Base-by-base conservation (phyloP, 2,797 vertebrate species). In the Aulostomus chinensis region DNA sequence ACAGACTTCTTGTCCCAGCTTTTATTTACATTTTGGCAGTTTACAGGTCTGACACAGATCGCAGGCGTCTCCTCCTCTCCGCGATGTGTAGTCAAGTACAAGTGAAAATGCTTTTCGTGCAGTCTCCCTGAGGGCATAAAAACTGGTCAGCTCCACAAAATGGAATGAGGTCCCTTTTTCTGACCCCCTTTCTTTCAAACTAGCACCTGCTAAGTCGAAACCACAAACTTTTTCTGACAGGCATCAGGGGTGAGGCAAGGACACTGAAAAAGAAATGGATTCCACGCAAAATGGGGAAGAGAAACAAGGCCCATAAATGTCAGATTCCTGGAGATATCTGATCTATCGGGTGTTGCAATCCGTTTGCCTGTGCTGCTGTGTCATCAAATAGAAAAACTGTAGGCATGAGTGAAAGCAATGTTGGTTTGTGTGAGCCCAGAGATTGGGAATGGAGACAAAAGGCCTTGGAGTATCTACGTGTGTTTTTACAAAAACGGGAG, bases 221-320 rank as follows among this genome's bases (percentile, higher is more conserved):
- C 26, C 34, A 39, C 12, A 31, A 59, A 71, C 60, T 58, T 82
- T 66, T 34, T 30, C 54, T 40, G 58, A 63, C 58, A 64, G 66
- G 58, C 15, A 4, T 46, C 39, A 15, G 55, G 53, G 71, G 55
- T 83, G 80, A 73, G 14, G 48, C 62, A 66, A 85, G 66, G 80
- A 82, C 73, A 32, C 48, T 4, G 38, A 63, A 68, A 68, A 54
- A 51, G 17, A 47, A 73, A 72, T 41, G 45, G 24, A 40, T 60
- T 76, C 58, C 28, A 73, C 63, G 76, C 65, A 73, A 85, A 85
- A 75, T 21, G 30, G 22, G 17, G 34, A 17, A 61, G 40, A 51
- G 75, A 78, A 73, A 65, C 64, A 65, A 68, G 31, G 59, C 43
- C 52, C 70, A 74, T 80, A 62, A 83, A 81, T 83, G 76, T 83